Conservation (phyloP, 2,888 invertebrate genomes). For the Aphodius sticticus region DNA sequence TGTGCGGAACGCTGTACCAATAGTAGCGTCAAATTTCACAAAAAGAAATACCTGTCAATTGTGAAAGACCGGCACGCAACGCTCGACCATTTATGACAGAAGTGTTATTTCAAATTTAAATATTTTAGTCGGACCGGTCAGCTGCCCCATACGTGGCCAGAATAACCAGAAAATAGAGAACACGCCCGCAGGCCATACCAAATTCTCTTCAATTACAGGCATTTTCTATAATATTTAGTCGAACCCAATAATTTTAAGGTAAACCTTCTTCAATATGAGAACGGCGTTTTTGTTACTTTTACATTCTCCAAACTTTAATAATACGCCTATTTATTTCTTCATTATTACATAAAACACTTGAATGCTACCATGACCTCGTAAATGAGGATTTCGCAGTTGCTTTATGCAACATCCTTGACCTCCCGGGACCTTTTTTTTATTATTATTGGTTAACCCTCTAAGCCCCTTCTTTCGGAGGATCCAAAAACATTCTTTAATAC, state of each 20-base stretch:
- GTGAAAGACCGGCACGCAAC: background rate
- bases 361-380: too few relatives aligned
- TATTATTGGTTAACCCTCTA: too few relatives aligned
- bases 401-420: too few relatives aligned
- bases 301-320: background rate
- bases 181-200: background rate
- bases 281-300: background rate
- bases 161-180: background rate
- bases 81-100: background rate
- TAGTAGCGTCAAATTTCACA: background rate
- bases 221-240: background rate
- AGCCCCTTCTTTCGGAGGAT: too few relatives aligned
- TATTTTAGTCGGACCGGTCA: background rate
- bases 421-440: too few relatives aligned
- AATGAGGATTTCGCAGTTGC: too few relatives aligned
- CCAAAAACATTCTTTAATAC: too few relatives aligned
- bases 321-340: background rate
- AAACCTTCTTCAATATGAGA: background rate
- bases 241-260: background rate
- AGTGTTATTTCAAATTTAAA: conserved; percentile 4
- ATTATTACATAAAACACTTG: too few relatives aligned
- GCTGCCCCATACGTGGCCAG: background rate
- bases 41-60: conserved; percentile 4
- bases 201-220: background rate
- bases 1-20: background rate